These are phyloP conservation scores for Drosophila cognata DNA, from an alignment of 2,888 invertebrate genomes.

Conservation along the genomic window DNA sequence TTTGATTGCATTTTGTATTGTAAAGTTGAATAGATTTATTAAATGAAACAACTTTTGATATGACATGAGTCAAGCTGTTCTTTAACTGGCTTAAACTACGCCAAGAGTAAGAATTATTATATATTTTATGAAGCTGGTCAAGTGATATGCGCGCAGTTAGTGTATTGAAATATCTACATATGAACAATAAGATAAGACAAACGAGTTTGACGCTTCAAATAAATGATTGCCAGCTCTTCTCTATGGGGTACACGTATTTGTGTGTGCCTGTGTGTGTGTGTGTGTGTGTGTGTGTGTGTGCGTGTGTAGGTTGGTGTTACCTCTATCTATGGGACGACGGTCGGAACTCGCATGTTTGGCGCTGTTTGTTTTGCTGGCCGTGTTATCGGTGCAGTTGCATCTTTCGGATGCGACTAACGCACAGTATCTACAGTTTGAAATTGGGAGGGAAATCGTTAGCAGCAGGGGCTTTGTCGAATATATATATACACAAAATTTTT, in stretches of 20 bases:
- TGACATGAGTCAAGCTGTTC: too few species aligned
- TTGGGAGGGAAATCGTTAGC: constrained; percentile 43
- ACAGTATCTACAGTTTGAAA: constrained; percentile 44
- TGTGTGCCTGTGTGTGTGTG: constrained; percentile 32
- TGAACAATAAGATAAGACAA: constrained; percentile 80
- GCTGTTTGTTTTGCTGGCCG: constrained; percentile 68
- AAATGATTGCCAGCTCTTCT: constrained; percentile 73
- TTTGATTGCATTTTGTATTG: neutral
- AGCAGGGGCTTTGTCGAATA: constrained; percentile 37
- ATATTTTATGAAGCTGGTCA: neutral
- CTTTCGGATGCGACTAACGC: constrained; percentile 65
- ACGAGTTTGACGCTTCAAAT: constrained; percentile 82
- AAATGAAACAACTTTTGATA: neutral
- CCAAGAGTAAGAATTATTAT: neutral
- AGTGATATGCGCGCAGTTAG: constrained; percentile 13
- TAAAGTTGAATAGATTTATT: neutral
- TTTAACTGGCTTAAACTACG: neutral
- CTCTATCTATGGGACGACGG: constrained; percentile 67
- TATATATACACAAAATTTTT: constrained; percentile 13
- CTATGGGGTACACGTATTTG: constrained; percentile 33
- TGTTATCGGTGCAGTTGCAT: constrained; percentile 66
- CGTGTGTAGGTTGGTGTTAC: constrained; percentile 28
- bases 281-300: constrained; percentile 25
- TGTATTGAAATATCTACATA: constrained; percentile 60
- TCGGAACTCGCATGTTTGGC: constrained; percentile 64